Evolutionary conservation across 1,140 invertebrate species (phyloP).

Genomic region (Bicyclus anynana): DNA sequence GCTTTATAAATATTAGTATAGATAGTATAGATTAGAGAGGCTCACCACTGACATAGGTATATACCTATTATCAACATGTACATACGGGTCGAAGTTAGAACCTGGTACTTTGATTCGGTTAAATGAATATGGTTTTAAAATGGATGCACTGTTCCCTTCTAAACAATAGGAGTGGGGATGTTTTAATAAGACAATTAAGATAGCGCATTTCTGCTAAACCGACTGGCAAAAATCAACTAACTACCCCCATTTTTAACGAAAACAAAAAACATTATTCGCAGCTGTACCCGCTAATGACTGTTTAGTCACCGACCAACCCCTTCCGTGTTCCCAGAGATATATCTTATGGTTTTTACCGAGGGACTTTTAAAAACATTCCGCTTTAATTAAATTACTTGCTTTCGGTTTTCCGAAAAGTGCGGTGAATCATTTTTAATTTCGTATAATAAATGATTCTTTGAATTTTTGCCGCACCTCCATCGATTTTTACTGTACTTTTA

Average conservation of each 20-base stretch:
- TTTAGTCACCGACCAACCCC: conserved; percentile 33
- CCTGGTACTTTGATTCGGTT: too few species aligned
- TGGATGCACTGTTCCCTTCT: too few species aligned
- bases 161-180: too few species aligned
- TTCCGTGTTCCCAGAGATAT: conserved; percentile 34
- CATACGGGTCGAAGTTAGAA: too few species aligned
- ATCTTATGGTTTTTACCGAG: conserved; percentile 30
- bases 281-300: conserved; percentile 32
- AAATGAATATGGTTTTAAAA: too few species aligned
- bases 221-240: neutral
- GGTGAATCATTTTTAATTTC: conserved; percentile 38
- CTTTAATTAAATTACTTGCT: conserved; percentile 33
- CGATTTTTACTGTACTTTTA: too few species aligned
- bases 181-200: too few species aligned
- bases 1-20: too few species aligned
- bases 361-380: conserved; percentile 32
- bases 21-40: too few species aligned
- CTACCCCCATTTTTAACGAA: neutral
- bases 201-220: neutral
- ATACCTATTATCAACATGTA: too few species aligned
- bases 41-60: too few species aligned
- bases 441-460: conserved; percentile 5
- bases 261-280: conserved; percentile 26
- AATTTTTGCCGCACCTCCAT: too few species aligned
- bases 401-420: conserved; percentile 25